Percentiles rank a stretch among this genome's conserved stretches.
These are phyloP conservation scores for Amphiduros pacificus DNA, from an alignment of 2,888 invertebrate species.

Conservation along the genomic window DNA sequence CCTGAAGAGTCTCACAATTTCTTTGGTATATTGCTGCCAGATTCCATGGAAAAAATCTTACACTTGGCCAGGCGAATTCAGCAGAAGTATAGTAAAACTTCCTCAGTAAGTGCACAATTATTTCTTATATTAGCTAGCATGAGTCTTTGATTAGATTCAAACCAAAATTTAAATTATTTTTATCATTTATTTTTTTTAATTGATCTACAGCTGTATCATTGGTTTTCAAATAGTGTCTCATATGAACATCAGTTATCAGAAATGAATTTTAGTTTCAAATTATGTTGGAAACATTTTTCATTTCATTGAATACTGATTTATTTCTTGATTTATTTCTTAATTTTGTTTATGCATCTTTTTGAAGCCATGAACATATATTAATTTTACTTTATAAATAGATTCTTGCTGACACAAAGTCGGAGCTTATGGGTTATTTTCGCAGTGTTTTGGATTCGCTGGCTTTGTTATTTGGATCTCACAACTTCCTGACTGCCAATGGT, in stretches of 20 bases:
- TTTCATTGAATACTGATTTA: conserved; percentile 8
- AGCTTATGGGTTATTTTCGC: conserved; percentile 34
- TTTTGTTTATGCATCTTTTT: not conserved
- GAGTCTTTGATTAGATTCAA: not conserved
- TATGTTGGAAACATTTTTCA: not conserved
- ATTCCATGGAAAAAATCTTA: conserved; percentile 46
- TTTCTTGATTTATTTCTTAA: too few species aligned
- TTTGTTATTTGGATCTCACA: conserved; percentile 38
- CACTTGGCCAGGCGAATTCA: conserved; percentile 51
- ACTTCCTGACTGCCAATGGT: conserved; percentile 37
- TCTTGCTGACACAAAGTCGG: conserved; percentile 25
- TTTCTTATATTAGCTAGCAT: not conserved
- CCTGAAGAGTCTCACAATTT: conserved; percentile 40
- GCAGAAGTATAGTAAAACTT: conserved; percentile 32
- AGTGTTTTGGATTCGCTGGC: conserved; percentile 42
- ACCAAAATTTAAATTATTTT: not conserved
- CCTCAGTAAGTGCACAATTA: conserved; percentile 20
- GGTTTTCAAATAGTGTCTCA: not conserved
- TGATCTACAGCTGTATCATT: not conserved
- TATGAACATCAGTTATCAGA: too few species aligned
- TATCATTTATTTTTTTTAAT: not conserved
- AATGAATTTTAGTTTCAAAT: too few species aligned
- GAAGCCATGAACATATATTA: not conserved
- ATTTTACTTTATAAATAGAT: too few species aligned
- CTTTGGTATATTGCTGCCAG: conserved; percentile 43